Evolutionary conservation across 2,888 invertebrate genomes (phyloP).

Genomic region (Kryphioiulus occultus): DNA sequence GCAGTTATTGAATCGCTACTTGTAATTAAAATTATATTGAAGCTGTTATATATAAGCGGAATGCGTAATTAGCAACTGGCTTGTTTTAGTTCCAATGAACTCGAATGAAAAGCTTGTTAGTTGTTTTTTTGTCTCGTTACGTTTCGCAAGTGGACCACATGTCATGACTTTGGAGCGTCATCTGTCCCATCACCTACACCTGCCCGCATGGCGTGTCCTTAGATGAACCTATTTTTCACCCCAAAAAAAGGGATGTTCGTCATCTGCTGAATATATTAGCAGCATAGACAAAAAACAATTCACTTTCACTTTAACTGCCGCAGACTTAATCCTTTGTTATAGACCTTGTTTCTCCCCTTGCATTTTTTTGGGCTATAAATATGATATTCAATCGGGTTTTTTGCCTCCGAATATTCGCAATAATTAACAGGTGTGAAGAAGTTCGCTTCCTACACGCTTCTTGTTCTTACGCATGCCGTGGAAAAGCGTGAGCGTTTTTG

Average conservation of each 20-base stretch:
- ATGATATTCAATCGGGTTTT: not conserved
- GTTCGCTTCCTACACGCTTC: not conserved
- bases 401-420: not conserved
- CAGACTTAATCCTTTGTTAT: conserved; percentile 16
- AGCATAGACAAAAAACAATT: not conserved
- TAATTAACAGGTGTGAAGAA: conserved; percentile 20
- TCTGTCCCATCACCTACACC: conserved; percentile 6
- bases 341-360: not conserved
- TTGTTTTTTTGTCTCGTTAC: not conserved
- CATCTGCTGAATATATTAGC: conserved; percentile 26
- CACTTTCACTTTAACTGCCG: conserved; percentile 24
- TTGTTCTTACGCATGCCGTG: not conserved
- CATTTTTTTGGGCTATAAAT: not conserved
- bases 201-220: not conserved
- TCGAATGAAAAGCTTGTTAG: conserved; percentile 45
- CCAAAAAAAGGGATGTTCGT: conserved; percentile 1
- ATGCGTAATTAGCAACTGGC: conserved; percentile 15
- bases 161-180: conserved; percentile 26
- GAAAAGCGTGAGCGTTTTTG: not conserved
- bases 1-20: not conserved
- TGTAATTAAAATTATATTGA: conserved; percentile 37
- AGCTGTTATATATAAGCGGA: not conserved
- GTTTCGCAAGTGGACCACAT: conserved; percentile 22
- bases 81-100: conserved; percentile 46
- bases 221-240: not conserved